Evolutionary conservation across 2,888 invertebrate species (phyloP), one percentile per base, ranked within the genome.

Genomic region (Cryptocephalus moraei): DNA sequence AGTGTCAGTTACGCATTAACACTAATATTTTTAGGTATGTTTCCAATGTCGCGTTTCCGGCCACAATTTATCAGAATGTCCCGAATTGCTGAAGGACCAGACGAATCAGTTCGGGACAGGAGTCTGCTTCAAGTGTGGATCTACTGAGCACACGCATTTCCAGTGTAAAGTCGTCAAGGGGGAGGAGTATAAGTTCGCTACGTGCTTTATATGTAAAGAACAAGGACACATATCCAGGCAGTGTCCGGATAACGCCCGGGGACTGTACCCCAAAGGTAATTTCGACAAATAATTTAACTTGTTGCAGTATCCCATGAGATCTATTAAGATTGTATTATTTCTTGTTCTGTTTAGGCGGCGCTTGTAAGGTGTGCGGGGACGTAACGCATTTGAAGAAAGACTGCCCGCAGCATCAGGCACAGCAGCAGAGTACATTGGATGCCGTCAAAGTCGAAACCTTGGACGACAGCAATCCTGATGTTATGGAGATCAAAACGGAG

Each of bases 81-180:
- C 91, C 0, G 79, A 84, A 43, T 62, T 82, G 10, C 75, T 74
- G 55, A 73, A 74, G 8, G 76, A 76, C 57, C 53, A 61, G 45
- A 66, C 71, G 3, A 52, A 56, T 8, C 55, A 60, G 9, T 65
- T 71, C 0, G 75, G 73, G 6, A 78, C 78, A 43, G 87, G 86
- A 8, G 80, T 91, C 42, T 91, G 91, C 62, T 91, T 86, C 63
- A 91, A 91, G 68, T 92, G 92, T 70, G 92, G 92, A 1, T 91
- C 91, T 0, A 87, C 87, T 4, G 91, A 91, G 65, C 92, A 92
- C 63, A 80, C 79, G 9, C 82, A 84, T 60, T 81, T 80, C 63
- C 80, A 84, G 61, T 86, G 86, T 59, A 81, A 79, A 73, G 82
- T 84, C 1, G 77, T 77, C 33, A 77, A 72, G 55, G 76, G 76